Evolutionary conservation across 2,797 vertebrate genomes (phyloP), one percentile per base, ranked within the genome.

Genomic region (Ctenopoma multispine): DNA sequence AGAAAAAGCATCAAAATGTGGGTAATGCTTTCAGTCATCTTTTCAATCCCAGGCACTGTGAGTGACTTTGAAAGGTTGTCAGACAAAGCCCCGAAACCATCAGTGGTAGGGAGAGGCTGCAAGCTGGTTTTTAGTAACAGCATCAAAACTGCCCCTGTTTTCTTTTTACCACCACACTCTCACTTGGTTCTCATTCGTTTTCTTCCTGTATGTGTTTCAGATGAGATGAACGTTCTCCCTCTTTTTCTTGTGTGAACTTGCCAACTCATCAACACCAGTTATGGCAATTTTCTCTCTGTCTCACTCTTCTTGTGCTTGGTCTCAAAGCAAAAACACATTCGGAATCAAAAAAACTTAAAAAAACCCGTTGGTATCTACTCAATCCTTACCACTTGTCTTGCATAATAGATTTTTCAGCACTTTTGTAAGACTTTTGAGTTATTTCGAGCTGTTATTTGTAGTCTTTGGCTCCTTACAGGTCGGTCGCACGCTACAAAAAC

Each of bases 21-120:
- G 29, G 15, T 27, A 58, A 47, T 31, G 49, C 24, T 48, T 57
- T 57, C 69, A 10, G 47, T 59, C 60, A 81, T 81, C 69, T 34
- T 58, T 57, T 69, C 44, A 77, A 69, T 66, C 44, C 63, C 29
- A 3, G 55, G 59, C 76, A 80, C 67, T 61, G 60, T 17, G 38
- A 36, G 46, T 10, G 57, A 69, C 59, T 72, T 69, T 71, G 43
- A 69, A 79, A 63, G 20, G 58, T 50, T 77, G 47, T 58, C 24
- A 64, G 65, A 65, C 54, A 55, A 68, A 85, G 58, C 53, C 31
- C 13, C 24, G 17, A 40, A 54, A 44, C 48, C 50, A 56, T 51
- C 20, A 14, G 43, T 9, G 17, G 31, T 31, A 66, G n/a, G 29
- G 4, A 58, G 44, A 69, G 27, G 31, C 23, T 59, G 1, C 23